Base-by-base conservation (phyloP, 2,113 vertebrate species). In the Otolemur garnettii region DNA sequence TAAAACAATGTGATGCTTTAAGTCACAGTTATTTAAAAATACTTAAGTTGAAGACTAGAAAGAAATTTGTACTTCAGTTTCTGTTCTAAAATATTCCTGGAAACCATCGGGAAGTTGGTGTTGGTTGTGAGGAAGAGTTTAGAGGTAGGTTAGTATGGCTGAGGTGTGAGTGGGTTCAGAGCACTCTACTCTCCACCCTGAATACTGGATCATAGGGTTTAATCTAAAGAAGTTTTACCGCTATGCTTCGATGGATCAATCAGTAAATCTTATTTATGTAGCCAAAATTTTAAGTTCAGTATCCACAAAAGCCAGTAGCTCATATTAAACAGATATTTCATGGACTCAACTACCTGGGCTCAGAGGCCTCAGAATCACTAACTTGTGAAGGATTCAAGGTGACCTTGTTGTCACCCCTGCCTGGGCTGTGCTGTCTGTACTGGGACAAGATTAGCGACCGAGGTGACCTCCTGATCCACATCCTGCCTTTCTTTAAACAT, bases 261-360 rank as follows among this genome's bases (percentile, higher is more conserved):
- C 17, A 88, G 79, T 66, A 79, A 50, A 66, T 78, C 10, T 60
- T 84, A 79, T 60, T n/a, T 93, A 91, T 87, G 59, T 57, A 50
- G 11, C 59, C n/a, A 90, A 92, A 91, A 53, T 74, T 35, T 89
- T 92, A 83, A 35, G 18, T 69, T 55, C 38, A 78, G 4, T 82
- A n/a, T 33, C 60, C 33, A 78, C 33, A 71, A 71, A 90, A 82
- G 26, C 1, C 24, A 86, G 15, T 59, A 8, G 3, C 10, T 97
- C 4, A 2, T 90, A 74, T 57, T 33, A 68, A 59, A 38, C 4
- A 89, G 33, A 1, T 87, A 6, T 45, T 95, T 15, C 33, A 53
- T 90, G 7, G 77, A 17, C n/a, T 62, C 22, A 64, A 35, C 13
- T 55, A 0, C 81, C 35, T 81, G 13, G 19, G 42, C 6, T 66